These are phyloP conservation scores for Drosophila meridionalis DNA, from an alignment of 2,888 invertebrate species.

Conservation along the genomic window DNA sequence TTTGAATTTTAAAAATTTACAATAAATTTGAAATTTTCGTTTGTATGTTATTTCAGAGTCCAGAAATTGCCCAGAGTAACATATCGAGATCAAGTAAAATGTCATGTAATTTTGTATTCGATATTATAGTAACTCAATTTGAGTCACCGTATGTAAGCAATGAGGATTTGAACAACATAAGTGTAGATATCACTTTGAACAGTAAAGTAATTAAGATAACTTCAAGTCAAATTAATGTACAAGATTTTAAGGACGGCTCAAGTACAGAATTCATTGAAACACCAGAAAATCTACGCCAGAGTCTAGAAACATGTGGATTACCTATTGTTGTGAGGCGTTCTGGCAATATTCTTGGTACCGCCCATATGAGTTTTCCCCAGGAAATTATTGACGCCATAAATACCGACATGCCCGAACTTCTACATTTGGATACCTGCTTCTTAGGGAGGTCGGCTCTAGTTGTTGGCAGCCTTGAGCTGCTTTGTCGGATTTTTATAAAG, in stretches of 20 bases:
- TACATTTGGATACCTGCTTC: constrained; percentile 51
- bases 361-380: constrained; percentile 62
- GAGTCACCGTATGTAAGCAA: constrained; percentile 38
- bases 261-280: constrained; percentile 61
- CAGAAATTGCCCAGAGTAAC: background rate
- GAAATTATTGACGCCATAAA: constrained; percentile 57
- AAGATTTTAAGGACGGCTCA: constrained; percentile 69
- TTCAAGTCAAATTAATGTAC: constrained; percentile 71
- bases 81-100: background rate
- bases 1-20: constrained; percentile 1
- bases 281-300: constrained; percentile 56
- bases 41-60: background rate
- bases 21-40: constrained; percentile 11
- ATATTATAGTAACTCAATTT: constrained; percentile 63
- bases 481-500: constrained; percentile 63
- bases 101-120: constrained; percentile 60
- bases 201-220: constrained; percentile 57
- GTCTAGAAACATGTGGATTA: constrained; percentile 64
- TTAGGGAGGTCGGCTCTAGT: constrained; percentile 38
- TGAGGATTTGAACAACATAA: constrained; percentile 51
- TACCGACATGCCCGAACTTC: constrained; percentile 49
- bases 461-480: constrained; percentile 59
- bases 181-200: constrained; percentile 65
- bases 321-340: constrained; percentile 57
- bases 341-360: constrained; percentile 57